Evolutionary conservation across 2,797 vertebrate genomes (phyloP), one percentile per base, ranked within the genome.

Genomic region (Centroberyx gerrardi): DNA sequence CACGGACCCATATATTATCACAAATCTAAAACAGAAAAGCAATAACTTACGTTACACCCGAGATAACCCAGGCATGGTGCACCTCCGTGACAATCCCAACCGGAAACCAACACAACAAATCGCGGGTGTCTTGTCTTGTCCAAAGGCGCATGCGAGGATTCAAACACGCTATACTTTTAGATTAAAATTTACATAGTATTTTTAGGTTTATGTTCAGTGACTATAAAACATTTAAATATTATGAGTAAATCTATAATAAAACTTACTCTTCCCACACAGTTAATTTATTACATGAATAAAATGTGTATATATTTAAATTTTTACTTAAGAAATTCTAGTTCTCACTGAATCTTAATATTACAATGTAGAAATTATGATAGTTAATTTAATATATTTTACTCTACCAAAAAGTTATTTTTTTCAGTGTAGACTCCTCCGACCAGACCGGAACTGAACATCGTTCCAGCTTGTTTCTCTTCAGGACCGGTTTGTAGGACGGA

Each of bases 291-390:
- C 62, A 74, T 74, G 38, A 66, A 66, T 54, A 28, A 68, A 59
- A 60, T 42, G 59, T 40, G 22, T 2, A n/a, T n/a, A n/a, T n/a
- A n/a, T n/a, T n/a, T n/a, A n/a, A n/a, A 42, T 38, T 28, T 54
- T 74, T 68, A 68, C 42, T 74, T 68, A 61, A 54, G 44, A 74
- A 69, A 67, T 67, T 67, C 48, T 67, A 67, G 36, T 36, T 54
- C 27, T 53, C 51, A 27, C 18, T 56, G 36, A 58, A 61, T 68
- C 40, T 68, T 55, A 56, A 62, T 76, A 33, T 54, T 76, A 76
- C 73, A 29, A 76, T 62, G 73, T 68, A 53, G 27, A 76, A 76
- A 62, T 61, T 42, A 65, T 51, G 14, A 66, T 17, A 18, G 46
- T 36, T 60, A 66, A 36, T 64, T 31, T 29, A 72, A 33, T 63